Conservation (phyloP, 2,888 invertebrate species). For the Plemyria rubiginata region DNA sequence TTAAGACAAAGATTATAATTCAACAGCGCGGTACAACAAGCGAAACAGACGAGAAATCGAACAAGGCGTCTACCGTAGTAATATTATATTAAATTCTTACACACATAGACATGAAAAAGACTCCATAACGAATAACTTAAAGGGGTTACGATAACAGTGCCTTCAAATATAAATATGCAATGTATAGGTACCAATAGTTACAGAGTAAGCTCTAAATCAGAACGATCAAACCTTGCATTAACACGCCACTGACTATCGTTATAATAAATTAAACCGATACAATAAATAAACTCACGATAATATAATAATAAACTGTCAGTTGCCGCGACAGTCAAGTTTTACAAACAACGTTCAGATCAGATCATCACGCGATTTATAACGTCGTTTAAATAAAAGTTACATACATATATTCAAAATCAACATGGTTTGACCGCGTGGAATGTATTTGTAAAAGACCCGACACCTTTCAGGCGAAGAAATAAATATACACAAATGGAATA, state of each 20-base stretch:
- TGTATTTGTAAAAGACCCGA: conserved; percentile 79
- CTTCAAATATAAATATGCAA: conserved; percentile 77
- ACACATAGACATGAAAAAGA: conserved; percentile 83
- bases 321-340: conserved; percentile 57
- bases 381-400: conserved; percentile 38
- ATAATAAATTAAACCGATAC: conserved; percentile 33
- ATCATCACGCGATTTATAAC: conserved; percentile 57
- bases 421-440: conserved; percentile 82
- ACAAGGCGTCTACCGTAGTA: conserved; percentile 79
- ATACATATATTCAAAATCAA: conserved; percentile 60
- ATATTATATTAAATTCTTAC: conserved; percentile 82
- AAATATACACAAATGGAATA: conserved; percentile 58
- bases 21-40: conserved; percentile 74
- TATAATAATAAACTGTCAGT: conserved; percentile 27
- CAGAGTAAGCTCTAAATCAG: conserved; percentile 75
- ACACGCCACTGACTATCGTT: conserved; percentile 15
- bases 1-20: conserved; percentile 60
- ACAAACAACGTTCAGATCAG: conserved; percentile 73
- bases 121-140: conserved; percentile 83
- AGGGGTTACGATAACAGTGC: conserved; percentile 80
- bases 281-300: conserved; percentile 38
- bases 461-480: conserved; percentile 81
- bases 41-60: conserved; percentile 74
- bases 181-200: conserved; percentile 74
- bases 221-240: conserved; percentile 53